These are phyloP conservation scores for Mormoops blainvillei DNA, from an alignment of 2,113 vertebrate species.

Conservation along the genomic window DNA sequence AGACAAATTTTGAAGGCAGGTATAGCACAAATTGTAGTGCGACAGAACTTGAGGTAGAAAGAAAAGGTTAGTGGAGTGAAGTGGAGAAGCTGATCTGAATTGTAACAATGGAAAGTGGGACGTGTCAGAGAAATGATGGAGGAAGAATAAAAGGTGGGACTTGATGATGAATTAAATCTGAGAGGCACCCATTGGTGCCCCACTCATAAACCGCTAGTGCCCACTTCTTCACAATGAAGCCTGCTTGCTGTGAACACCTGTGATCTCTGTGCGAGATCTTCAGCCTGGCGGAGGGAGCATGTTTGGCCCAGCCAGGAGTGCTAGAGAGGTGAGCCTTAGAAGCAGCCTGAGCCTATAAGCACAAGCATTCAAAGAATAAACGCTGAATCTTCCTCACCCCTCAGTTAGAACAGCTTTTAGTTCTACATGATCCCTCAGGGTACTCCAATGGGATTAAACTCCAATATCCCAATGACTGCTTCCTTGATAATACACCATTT, in stretches of 20 bases:
- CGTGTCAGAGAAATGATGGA: not conserved
- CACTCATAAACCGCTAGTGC: not conserved
- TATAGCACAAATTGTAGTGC: not conserved
- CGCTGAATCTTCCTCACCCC: not conserved
- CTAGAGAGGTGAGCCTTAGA: not conserved
- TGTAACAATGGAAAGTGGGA: not conserved
- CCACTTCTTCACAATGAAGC: not conserved
- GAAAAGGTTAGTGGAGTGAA: not conserved
- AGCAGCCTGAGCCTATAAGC: not conserved
- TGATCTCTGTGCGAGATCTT: not conserved
- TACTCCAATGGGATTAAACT: not conserved
- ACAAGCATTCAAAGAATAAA: not conserved
- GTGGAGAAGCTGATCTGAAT: not conserved
- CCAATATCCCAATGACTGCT: not conserved
- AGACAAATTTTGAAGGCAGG: not conserved
- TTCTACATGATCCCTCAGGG: not conserved
- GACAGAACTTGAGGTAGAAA: not conserved
- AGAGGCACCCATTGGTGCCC: not conserved
- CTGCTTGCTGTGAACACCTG: not conserved
- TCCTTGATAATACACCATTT: not conserved
- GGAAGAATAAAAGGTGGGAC: not conserved
- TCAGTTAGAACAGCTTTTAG: not conserved
- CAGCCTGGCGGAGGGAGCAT: not conserved
- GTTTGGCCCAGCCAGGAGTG: not conserved
- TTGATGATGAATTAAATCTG: not conserved